phyloP scores from a whole-genome alignment of 1,140 invertebrate genomes.

The Nebria ingens region DNA sequence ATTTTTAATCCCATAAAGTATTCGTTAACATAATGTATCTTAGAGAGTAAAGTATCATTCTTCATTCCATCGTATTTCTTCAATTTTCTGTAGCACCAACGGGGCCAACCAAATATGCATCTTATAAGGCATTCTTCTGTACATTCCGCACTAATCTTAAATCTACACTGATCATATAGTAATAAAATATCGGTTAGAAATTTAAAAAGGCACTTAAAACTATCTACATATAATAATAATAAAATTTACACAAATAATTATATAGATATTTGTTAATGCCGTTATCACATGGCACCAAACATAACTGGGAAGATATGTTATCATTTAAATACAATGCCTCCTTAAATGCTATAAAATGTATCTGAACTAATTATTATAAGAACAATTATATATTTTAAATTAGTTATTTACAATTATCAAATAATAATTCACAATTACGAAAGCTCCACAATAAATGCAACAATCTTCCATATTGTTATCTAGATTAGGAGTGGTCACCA shows the following conservation, averaged over 20 bases:
- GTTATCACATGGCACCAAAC: constrained; percentile 6
- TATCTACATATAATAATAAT: neutral
- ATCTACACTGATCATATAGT: constrained; percentile 3
- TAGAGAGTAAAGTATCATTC: neutral
- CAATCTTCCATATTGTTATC: neutral
- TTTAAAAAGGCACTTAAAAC: neutral
- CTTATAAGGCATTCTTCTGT: constrained; percentile 1
- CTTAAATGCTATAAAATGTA: constrained; percentile 2
- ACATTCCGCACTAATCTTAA: neutral
- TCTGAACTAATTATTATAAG: too few species aligned
- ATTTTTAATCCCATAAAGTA: neutral
- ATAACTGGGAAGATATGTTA: constrained; percentile 7
- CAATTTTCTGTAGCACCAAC: neutral
- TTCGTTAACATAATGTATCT: constrained; percentile 3
- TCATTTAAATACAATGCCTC: constrained; percentile 5
- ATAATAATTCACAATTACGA: constrained; percentile 1
- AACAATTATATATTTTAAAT: too few species aligned
- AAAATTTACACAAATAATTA: constrained; percentile 5
- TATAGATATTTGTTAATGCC: constrained; percentile 1
- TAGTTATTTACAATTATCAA: neutral
- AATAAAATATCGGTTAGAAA: neutral
- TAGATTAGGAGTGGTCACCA: constrained; percentile 8
- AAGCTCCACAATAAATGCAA: neutral
- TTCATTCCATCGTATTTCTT: constrained; percentile 3
- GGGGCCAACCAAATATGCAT: neutral